These are phyloP conservation scores for Ibycter americanus DNA, from an alignment of 2,797 vertebrate genomes.

Conservation along the genomic window DNA sequence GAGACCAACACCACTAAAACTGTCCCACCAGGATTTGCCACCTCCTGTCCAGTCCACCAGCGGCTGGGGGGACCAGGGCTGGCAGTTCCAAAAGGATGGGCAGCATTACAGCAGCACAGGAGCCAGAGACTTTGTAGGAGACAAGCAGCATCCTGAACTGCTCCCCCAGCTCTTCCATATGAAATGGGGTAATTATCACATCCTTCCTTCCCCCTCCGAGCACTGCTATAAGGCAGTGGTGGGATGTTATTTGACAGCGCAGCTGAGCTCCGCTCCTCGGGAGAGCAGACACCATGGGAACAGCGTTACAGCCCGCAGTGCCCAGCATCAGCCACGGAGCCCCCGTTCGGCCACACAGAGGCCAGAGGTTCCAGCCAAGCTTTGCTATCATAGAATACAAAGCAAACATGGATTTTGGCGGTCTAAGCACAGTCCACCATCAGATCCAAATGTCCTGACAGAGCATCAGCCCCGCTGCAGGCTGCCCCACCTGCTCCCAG, in stretches of 20 bases:
- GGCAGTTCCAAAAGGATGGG: not conserved
- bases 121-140: not conserved
- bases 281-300: not conserved
- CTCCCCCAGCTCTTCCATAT: not conserved
- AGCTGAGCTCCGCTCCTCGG: not conserved
- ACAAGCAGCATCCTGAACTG: not conserved
- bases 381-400: accelerated
- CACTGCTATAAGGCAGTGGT: not conserved
- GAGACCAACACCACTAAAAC: accelerated
- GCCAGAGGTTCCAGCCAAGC: not conserved
- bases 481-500: not conserved
- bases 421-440: not conserved
- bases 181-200: not conserved
- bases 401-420: accelerated
- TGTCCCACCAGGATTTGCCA: not conserved
- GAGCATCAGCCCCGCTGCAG: not conserved
- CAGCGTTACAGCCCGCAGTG: accelerated
- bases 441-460: not conserved
- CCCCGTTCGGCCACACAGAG: accelerated
- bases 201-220: not conserved
- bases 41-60: not conserved
- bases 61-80: accelerated
- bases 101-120: accelerated
- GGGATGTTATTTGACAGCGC: not conserved
- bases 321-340: accelerated